Conservation (phyloP, 2,888 invertebrate species). For the Nephrotoma appendiculata region DNA sequence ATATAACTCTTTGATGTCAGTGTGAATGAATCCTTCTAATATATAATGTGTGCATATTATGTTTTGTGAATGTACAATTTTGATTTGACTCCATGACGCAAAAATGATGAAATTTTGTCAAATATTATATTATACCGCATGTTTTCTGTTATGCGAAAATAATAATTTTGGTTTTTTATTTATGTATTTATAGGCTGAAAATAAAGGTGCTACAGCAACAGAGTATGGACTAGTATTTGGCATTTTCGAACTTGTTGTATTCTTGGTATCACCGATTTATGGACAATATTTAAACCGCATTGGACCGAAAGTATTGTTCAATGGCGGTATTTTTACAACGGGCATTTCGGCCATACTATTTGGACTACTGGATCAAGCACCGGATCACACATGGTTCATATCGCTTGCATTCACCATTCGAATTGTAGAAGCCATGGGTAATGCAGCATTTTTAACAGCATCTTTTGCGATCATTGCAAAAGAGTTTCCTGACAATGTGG, state of each 20-base stretch:
- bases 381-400: constrained; percentile 56
- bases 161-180: not conserved
- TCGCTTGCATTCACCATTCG: constrained; percentile 62
- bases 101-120: not conserved
- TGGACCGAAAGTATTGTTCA: constrained; percentile 68
- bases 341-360: constrained; percentile 72
- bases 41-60: not conserved
- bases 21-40: not conserved
- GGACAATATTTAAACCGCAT: constrained; percentile 63
- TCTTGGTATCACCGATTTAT: constrained; percentile 67
- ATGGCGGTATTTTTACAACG: constrained; percentile 67
- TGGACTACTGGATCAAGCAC: constrained; percentile 31
- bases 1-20: not conserved
- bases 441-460: constrained; percentile 73
- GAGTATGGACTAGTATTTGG: constrained; percentile 82
- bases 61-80: not conserved
- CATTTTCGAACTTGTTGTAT: constrained; percentile 69
- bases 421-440: constrained; percentile 71
- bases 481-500: constrained; percentile 74
- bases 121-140: not conserved
- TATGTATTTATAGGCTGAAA: constrained; percentile 41
- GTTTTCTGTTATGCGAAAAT: not conserved
- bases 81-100: not conserved
- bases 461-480: constrained; percentile 77
- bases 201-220: constrained; percentile 63